Percentiles rank a stretch among this genome's conserved stretches.
These are phyloP conservation scores for Prosopocoilus inquinatus DNA, from an alignment of 2,888 invertebrate genomes.

Conservation along the genomic window DNA sequence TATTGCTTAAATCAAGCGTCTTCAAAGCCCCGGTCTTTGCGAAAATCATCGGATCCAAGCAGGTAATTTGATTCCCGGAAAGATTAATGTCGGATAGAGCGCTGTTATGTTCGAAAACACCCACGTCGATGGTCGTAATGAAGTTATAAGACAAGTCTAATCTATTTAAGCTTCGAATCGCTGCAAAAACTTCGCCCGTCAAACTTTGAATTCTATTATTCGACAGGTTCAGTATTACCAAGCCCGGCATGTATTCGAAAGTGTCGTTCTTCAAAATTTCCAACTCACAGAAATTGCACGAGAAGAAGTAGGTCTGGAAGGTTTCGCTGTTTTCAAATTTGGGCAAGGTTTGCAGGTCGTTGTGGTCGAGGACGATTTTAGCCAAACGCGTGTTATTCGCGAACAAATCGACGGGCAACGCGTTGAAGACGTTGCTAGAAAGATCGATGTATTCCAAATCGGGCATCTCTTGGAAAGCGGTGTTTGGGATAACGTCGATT, in stretches of 20 bases:
- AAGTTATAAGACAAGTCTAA: slow-evolving; percentile 73
- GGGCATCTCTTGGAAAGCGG: slow-evolving; percentile 65
- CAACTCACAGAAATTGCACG: slow-evolving; percentile 72
- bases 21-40: slow-evolving; percentile 60
- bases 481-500: slow-evolving; percentile 65
- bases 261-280: slow-evolving; percentile 61
- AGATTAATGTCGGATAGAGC: slow-evolving; percentile 66
- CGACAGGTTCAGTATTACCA: slow-evolving; percentile 66
- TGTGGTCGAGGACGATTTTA: slow-evolving; percentile 69
- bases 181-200: slow-evolving; percentile 56
- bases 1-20: slow-evolving; percentile 70
- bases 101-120: slow-evolving; percentile 65
- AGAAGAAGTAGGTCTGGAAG: slow-evolving; percentile 67
- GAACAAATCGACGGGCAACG: slow-evolving; percentile 67
- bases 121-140: slow-evolving; percentile 59
- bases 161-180: slow-evolving; percentile 61
- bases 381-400: slow-evolving; percentile 67
- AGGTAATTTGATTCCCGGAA: slow-evolving; percentile 69
- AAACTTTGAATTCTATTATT: slow-evolving; percentile 59
- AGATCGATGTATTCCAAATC: slow-evolving; percentile 70
- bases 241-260: slow-evolving; percentile 69
- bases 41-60: slow-evolving; percentile 67
- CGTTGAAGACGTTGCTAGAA: slow-evolving; percentile 68
- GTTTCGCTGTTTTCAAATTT: slow-evolving; percentile 63
- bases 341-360: slow-evolving; percentile 66